Base-by-base conservation (phyloP, 2,888 invertebrate species). In the Sesia apiformis region DNA sequence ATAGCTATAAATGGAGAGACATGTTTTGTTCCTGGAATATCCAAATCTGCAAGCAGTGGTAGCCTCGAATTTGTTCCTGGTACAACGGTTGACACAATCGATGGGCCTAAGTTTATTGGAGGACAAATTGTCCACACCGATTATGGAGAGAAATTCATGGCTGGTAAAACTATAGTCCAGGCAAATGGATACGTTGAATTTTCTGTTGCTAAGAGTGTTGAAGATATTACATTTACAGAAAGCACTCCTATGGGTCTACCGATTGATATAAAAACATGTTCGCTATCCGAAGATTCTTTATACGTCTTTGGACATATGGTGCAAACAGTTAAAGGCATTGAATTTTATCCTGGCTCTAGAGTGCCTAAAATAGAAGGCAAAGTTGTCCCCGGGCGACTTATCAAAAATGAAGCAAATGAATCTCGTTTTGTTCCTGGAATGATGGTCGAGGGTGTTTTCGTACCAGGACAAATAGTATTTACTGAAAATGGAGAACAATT, bases 401-500 rank as follows among this genome's bases (percentile, higher is more conserved):
- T 93, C 0, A 91, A 92, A 63, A 91, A 91, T 61, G 92, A 91
- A 57, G 81, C 83, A 50, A 92, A 91, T 57, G 91, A 92, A 58
- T 91, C 93, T 23, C 86, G 92, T 57, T 94, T 94, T 75, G 92
- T 94, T 6, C 93, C 94, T 0, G 93, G 94, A 54, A 91, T 91
- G 67, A 92, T 93, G 90, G 91, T 92, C 0, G 92, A 93, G 65
- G 92, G 92, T 49, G 90, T 92, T 55, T 94, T 94, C 66, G 89
- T 93, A 8, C 93, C 93, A 0, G 94, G 94, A 3, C 93, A 94
- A 81, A 91, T 92, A 59, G 93, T 94, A 0, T 91, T 90, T 64
- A 93, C 93, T 4, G 93, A 93, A 68, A 91, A 91, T 57, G 93
- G 93, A 4, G 93, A 93, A 63, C 93, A 93, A 62, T 94, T 94